Evolutionary conservation across 2,888 invertebrate genomes (phyloP).

Genomic region (Heliconius sara): DNA sequence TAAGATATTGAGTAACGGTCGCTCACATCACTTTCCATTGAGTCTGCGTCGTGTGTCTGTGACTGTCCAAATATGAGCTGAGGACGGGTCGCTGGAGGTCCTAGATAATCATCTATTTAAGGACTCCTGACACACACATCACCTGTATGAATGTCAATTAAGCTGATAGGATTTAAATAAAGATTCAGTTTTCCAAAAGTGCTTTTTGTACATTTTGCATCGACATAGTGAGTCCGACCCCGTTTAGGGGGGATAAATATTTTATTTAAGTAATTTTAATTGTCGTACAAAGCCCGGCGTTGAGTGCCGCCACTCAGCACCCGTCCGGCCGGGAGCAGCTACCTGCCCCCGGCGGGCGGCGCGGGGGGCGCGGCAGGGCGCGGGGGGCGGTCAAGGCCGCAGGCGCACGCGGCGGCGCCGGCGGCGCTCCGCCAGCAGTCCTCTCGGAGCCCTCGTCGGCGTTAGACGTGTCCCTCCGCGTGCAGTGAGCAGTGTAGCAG

Average conservation of each 20-base stretch:
- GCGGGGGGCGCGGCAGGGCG: constrained; percentile 16
- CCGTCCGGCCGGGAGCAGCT: not conserved
- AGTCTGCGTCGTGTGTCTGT: not conserved
- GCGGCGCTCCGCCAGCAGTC: constrained; percentile 54
- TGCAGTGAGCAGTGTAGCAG: constrained; percentile 34
- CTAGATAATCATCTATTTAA: not conserved
- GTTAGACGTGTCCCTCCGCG: constrained; percentile 45
- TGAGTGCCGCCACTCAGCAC: not conserved
- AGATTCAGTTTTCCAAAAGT: not conserved
- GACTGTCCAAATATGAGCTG: not conserved
- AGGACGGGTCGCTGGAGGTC: not conserved
- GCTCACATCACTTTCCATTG: not conserved
- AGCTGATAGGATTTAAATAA: not conserved
- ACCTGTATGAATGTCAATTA: not conserved
- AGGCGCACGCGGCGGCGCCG: constrained; percentile 59
- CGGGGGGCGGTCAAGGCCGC: constrained; percentile 74
- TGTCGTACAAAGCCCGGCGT: too few relatives aligned
- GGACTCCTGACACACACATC: not conserved
- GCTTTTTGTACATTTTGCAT: too few relatives aligned
- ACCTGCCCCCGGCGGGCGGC: constrained; percentile 22
- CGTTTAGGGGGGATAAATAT: too few relatives aligned
- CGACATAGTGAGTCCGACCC: too few relatives aligned
- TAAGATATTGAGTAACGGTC: not conserved
- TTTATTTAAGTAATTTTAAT: too few relatives aligned
- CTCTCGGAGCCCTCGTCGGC: constrained; percentile 49